Evolutionary conservation across 2,113 vertebrate genomes (phyloP), one percentile per base, ranked within the genome.

Genomic region (Rhizomys pruinosus): DNA sequence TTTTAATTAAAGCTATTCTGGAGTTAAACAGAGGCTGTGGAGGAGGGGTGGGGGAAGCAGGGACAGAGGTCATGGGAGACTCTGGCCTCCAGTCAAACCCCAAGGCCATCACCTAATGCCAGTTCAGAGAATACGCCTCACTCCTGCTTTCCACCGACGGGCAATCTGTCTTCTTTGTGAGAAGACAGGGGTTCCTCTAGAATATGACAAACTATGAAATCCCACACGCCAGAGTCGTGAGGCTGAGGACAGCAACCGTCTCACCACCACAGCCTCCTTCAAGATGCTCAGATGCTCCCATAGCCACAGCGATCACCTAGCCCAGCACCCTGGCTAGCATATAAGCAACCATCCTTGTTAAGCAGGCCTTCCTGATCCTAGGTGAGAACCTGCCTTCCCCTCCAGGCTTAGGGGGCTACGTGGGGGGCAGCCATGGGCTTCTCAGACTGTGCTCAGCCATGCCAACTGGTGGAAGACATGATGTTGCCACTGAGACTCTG

Each of bases 1-100:
- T 95, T 87, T 93, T 93, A 95, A 96, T 95, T 82, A 96, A 93
- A 95, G 94, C 87, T 94, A 76, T 91, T 94, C 64, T 79, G 29
- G 95, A 89, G 94, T 96, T 93, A 97, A 96, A 94, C 1, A 71
- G 95, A 87, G 94, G 92, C 89, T 23, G 0, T 1, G 37, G 84
- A 17, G 61, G 59, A 52, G 25, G 55, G 63, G 32, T 0, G 37
- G 37, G 78, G 23, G 69, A 6, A 5, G 2, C 34, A 47, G 44
- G 63, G 39, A 34, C 0, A 3, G 86, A 73, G 27, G 47, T 32
- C 61, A 13, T 0, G 1, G 13, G 59, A 32, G 73, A 82, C 69
- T n/a, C 90, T 11, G 74, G 69, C 82, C 84, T 39, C 68, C 55
- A 34, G 55, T 32, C 61, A 19, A 84, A 82, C 69, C 87, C 80